A percentile compares a stretch with the other conserved stretches of the same genome.
Conservation (phyloP, 1,140 invertebrate species). For the Diorhabda sublineata region DNA sequence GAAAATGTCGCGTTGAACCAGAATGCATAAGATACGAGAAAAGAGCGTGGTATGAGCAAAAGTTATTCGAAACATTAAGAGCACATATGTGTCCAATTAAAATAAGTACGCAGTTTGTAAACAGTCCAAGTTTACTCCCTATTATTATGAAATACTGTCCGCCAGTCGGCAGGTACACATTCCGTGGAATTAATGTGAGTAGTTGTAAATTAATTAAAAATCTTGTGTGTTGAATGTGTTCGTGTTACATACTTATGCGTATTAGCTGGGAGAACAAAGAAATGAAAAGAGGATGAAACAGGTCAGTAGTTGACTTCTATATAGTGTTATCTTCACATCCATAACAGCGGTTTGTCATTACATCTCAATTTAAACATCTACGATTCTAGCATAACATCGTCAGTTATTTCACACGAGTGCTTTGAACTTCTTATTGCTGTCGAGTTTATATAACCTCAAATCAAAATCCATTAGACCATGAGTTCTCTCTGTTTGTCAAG, state of each 20-base stretch:
- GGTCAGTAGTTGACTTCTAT: no score
- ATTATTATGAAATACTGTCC: conserved; percentile 10
- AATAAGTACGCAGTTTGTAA: background rate
- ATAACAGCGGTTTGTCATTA: no score
- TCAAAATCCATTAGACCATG: background rate
- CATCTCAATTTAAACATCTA: no score
- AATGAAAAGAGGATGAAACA: no score
- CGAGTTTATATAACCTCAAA: background rate
- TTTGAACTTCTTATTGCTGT: background rate
- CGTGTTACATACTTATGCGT: no score
- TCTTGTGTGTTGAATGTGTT: background rate
- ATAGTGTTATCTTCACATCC: no score
- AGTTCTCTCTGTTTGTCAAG: background rate
- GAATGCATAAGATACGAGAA: background rate
- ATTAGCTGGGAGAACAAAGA: no score
- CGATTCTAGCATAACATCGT: no score
- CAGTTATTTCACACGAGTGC: background rate
- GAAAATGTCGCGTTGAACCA: background rate
- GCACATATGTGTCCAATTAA: conserved; percentile 9
- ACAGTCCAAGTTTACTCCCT: background rate
- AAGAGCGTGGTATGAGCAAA: background rate
- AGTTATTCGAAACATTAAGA: conserved; percentile 1
- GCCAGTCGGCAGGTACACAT: background rate
- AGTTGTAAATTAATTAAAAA: background rate
- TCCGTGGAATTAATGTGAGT: background rate